Conservation (phyloP, 2,113 vertebrate species). For the Siniperca chuatsi region DNA sequence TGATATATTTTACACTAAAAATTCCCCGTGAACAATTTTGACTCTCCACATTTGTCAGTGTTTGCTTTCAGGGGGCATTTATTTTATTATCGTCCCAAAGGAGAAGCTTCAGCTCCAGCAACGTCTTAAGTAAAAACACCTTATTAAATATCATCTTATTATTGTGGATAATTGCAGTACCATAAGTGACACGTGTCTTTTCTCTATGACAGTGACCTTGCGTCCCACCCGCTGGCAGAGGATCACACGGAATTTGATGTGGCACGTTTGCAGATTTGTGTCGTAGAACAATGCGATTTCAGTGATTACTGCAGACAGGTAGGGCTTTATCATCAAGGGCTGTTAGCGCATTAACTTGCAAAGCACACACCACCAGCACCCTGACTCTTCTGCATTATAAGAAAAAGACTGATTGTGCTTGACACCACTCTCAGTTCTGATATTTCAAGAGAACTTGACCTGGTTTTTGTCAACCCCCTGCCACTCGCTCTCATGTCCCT, state of each 20-base stretch:
- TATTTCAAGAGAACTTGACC: slow-evolving; percentile 45
- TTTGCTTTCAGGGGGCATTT: slow-evolving; percentile 33
- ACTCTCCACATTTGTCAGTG: background rate
- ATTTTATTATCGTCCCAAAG: slow-evolving; percentile 10
- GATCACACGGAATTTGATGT: slow-evolving; percentile 24
- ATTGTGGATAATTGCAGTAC: background rate
- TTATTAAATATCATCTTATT: background rate
- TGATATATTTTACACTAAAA: slow-evolving; percentile 18
- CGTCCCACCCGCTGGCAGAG: slow-evolving; percentile 9
- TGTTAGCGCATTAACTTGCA: slow-evolving; percentile 21
- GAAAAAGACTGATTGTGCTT: slow-evolving; percentile 14
- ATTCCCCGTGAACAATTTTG: slow-evolving; percentile 12
- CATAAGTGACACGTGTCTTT: background rate
- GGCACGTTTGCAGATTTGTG: slow-evolving; percentile 4
- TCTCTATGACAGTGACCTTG: slow-evolving; percentile 31
- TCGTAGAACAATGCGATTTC: background rate
- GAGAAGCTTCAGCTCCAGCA: background rate
- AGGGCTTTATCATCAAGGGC: slow-evolving; percentile 35
- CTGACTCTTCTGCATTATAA: background rate
- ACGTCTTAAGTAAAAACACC: slow-evolving; percentile 12
- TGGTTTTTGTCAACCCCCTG: slow-evolving; percentile 5
- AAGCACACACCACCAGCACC: background rate
- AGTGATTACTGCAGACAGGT: slow-evolving; percentile 25
- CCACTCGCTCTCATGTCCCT: slow-evolving; percentile 8
- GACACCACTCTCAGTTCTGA: slow-evolving; percentile 20